Percentiles rank a stretch among this genome's conserved stretches.
Evolutionary conservation across 2,888 invertebrate genomes (phyloP).

Genomic region (Hirudinaria manillensis): DNA sequence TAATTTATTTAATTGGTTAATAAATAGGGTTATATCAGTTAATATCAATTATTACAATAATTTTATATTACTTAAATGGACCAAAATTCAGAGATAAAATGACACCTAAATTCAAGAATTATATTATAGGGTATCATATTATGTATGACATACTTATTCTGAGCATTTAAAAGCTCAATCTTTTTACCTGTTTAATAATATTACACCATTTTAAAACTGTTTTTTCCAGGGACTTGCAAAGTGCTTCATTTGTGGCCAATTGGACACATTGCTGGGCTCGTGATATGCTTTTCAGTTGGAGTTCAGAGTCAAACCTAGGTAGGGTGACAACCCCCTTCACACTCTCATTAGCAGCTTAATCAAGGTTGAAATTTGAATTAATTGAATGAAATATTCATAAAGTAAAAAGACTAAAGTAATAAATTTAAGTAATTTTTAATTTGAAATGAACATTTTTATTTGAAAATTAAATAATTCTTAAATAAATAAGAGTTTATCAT

Average conservation of each 20-base stretch:
- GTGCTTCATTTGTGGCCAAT: slow-evolving; percentile 22
- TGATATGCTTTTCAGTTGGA: slow-evolving; percentile 17
- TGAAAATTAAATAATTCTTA: neutral
- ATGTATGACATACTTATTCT: too few relatives aligned
- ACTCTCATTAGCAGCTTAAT: slow-evolving; percentile 28
- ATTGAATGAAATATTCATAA: neutral
- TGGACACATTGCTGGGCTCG: slow-evolving; percentile 29
- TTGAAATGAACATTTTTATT: neutral
- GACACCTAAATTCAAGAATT: too few relatives aligned
- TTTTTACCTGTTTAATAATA: slow-evolving; percentile 24
- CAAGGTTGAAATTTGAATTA: neutral
- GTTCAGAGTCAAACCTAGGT: slow-evolving; percentile 18
- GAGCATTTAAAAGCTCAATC: too few relatives aligned
- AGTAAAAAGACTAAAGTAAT: neutral
- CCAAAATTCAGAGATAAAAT: too few relatives aligned
- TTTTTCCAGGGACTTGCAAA: slow-evolving; percentile 20
- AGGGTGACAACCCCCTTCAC: slow-evolving; percentile 29
- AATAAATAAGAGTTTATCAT: too few relatives aligned
- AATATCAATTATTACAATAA: too few relatives aligned
- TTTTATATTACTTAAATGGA: too few relatives aligned
- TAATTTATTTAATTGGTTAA: neutral
- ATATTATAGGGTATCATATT: too few relatives aligned
- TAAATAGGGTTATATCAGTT: too few relatives aligned
- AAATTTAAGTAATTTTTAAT: neutral
- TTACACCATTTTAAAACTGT: slow-evolving; percentile 26